Evolutionary conservation across 2,888 invertebrate species (phyloP), one percentile per base, ranked within the genome.

Genomic region (Calliopum simillimum): DNA sequence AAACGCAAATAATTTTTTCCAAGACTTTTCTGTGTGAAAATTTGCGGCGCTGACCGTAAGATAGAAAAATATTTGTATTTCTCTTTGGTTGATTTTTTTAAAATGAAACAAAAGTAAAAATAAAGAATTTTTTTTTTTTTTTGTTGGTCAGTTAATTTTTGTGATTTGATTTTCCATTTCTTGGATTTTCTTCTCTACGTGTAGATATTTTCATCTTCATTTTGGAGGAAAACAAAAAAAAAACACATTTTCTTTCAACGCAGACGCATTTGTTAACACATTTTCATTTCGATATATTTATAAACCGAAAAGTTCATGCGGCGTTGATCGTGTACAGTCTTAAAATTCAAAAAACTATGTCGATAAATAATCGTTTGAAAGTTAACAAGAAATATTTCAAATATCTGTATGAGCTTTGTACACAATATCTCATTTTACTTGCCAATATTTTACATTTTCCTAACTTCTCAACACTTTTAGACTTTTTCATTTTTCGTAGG

Each of bases 71-170:
- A 33, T 33, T 8, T 19, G 23, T 56, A 25, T 56, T 56, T 56
- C 14, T 4, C 14, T 49, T 33, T 49, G 23, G 11, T 33, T n/a
- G 25, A 63, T 63, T 33, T 63, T 63, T 33, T 47, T n/a, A 46
- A 44, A 55, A 21, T 21, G 53, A 14, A 53, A 49, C 41, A 59
- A 41, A 51, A 59, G 49, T 59, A 59, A 67, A 67, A 59, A 65
- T 65, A 65, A 65, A 33, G 2, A 5, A 67, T 67, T 13, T 56
- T 58, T 41, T 41, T 59, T 19, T 43, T 21, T 64, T 53, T 25
- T 12, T 53, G 13, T n/a, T n/a, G n/a, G n/a, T 58, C 65, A n/a
- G 14, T 41, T 33, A 14, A 41, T 53, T 41, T 14, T n/a, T 25
- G 8, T 59, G 19, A 46, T 62, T 58, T 33, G 33, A 8, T 33